phyloP scores from a whole-genome alignment of 30 jellyfish, hydroid and myxozoan genomes.

The Chironex yamaguchii region DNA sequence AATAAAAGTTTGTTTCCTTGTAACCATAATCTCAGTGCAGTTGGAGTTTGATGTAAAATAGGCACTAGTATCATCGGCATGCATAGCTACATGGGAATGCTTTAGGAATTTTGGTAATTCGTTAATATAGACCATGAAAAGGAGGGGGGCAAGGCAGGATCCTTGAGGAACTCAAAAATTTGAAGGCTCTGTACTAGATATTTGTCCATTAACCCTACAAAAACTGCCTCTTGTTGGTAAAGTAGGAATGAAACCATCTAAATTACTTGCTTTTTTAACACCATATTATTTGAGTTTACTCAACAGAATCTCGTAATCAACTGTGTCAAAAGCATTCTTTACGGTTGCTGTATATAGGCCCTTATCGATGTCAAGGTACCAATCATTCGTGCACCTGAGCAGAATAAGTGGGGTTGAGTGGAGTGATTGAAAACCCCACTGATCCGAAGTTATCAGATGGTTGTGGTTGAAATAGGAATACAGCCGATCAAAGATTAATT shows the following conservation, averaged over 20 bases:
- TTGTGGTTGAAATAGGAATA: slow-evolving; percentile 53
- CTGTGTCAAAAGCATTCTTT: slow-evolving; percentile 66
- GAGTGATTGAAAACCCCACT: slow-evolving; percentile 66
- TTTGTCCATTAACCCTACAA: slow-evolving; percentile 44
- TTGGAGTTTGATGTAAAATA: too few species aligned
- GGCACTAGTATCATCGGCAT: slow-evolving; percentile 43
- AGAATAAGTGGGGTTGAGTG: slow-evolving; percentile 46
- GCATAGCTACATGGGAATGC: slow-evolving; percentile 55
- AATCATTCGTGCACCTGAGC: slow-evolving; percentile 68
- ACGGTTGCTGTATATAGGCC: slow-evolving; percentile 53
- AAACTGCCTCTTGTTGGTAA: slow-evolving; percentile 36
- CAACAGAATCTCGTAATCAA: slow-evolving; percentile 9
- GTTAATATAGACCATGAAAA: slow-evolving; percentile 24
- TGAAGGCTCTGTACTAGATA: slow-evolving; percentile 33
- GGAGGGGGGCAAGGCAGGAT: slow-evolving; percentile 42
- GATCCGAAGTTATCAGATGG: slow-evolving; percentile 52
- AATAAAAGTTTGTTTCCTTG: too few species aligned
- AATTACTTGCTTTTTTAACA: slow-evolving; percentile 54
- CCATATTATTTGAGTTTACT: slow-evolving; percentile 55
- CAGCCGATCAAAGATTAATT: slow-evolving; percentile 52
- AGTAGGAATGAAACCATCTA: slow-evolving; percentile 39
- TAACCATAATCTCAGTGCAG: too few species aligned
- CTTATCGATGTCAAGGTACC: slow-evolving; percentile 64
- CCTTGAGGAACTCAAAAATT: slow-evolving; percentile 50
- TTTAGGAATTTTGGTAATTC: slow-evolving; percentile 59